Percentiles rank a stretch among this genome's conserved stretches.
Evolutionary conservation across 2,888 invertebrate genomes (phyloP).

Genomic region (Cerastis leucographa): DNA sequence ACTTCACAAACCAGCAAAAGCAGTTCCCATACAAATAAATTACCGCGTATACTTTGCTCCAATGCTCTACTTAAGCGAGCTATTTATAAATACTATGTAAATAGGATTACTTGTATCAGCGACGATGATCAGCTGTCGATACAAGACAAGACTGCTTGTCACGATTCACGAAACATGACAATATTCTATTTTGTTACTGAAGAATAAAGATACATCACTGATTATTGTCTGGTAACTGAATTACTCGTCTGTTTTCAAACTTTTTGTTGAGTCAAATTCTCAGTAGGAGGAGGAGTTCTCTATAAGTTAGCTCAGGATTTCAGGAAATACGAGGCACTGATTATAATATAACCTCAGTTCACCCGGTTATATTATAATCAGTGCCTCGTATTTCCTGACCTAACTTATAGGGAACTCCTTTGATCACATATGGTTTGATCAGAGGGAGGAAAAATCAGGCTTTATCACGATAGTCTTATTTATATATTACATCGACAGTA

Average conservation of each 20-base stretch:
- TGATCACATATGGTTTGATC: too few relatives aligned
- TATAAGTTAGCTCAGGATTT: too few relatives aligned
- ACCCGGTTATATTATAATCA: too few relatives aligned
- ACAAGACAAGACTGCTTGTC: conserved; percentile 49
- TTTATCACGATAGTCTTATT: too few relatives aligned
- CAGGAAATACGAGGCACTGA: too few relatives aligned
- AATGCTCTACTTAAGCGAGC: conserved; percentile 26
- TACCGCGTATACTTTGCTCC: background rate
- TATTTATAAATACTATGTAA: conserved; percentile 57
- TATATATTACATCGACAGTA: too few relatives aligned
- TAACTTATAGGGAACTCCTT: too few relatives aligned
- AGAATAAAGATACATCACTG: conserved; percentile 28
- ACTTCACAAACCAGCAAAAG: conserved; percentile 17
- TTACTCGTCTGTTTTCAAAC: background rate
- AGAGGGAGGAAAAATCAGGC: too few relatives aligned
- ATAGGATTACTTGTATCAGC: conserved; percentile 51
- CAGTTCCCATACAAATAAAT: conserved; percentile 36
- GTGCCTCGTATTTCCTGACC: background rate
- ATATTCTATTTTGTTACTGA: conserved; percentile 17
- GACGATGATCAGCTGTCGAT: conserved; percentile 45
- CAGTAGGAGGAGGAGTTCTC: too few relatives aligned
- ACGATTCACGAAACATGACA: conserved; percentile 37
- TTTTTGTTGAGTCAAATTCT: background rate
- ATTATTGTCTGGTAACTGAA: conserved; percentile 13
- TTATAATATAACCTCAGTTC: too few relatives aligned